These are phyloP conservation scores for Bagarius yarrelli DNA, from an alignment of 2,113 vertebrate genomes.

Conservation along the genomic window DNA sequence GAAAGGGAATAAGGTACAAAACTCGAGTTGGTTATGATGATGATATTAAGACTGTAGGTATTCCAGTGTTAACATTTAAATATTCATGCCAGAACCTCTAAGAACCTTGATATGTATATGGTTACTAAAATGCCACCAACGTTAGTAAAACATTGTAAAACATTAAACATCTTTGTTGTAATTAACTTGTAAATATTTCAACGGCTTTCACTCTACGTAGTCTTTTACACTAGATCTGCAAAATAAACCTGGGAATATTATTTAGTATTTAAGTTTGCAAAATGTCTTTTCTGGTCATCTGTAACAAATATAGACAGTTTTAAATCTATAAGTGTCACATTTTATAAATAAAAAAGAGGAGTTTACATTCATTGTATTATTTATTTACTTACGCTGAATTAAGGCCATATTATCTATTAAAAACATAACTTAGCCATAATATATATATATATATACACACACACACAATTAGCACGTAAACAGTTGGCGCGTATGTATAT, in stretches of 20 bases:
- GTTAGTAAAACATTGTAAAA: no score
- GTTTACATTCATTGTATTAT: no score
- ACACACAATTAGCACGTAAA: no score
- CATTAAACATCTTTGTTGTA: not conserved
- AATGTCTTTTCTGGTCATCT: not conserved
- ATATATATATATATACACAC: not conserved
- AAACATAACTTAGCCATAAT: not conserved
- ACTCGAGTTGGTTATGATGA: not conserved
- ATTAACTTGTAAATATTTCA: slow-evolving; percentile 23
- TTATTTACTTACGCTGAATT: no score
- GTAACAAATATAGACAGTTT: not conserved
- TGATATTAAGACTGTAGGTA: slow-evolving; percentile 21
- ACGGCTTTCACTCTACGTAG: not conserved
- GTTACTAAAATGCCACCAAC: no score
- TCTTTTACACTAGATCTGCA: slow-evolving; percentile 25
- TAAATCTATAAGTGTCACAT: no score
- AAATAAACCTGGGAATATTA: not conserved
- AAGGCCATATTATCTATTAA: not conserved
- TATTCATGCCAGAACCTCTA: not conserved
- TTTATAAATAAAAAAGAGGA: no score
- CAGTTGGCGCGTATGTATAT: not conserved
- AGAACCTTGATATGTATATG: not conserved
- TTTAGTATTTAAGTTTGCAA: not conserved
- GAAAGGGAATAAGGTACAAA: not conserved
- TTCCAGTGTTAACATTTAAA: not conserved